phyloP scores from a whole-genome alignment of 2,888 invertebrate species.

The Euplagia quadripunctaria region DNA sequence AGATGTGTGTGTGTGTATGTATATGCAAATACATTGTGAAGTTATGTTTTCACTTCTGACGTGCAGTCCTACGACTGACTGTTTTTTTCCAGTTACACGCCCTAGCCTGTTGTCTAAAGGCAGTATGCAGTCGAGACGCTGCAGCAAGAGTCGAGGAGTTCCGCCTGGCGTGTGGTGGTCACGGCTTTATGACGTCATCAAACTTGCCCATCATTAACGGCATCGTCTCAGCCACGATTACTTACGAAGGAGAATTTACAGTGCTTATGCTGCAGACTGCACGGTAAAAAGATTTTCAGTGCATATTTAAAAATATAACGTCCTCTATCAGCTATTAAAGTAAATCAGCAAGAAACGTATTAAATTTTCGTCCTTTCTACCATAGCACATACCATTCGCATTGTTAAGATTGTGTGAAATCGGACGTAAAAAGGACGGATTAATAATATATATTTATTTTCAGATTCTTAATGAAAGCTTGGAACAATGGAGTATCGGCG shows the following conservation, averaged over 20 bases:
- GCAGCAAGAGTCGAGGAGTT: conserved; percentile 92
- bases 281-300: conserved; percentile 71
- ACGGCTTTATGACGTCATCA: conserved; percentile 95
- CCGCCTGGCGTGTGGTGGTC: conserved; percentile 96
- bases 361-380: too few species aligned
- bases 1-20: too few species aligned
- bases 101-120: conserved; percentile 96
- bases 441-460: conserved; percentile 19
- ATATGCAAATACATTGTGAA: too few species aligned
- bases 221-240: conserved; percentile 93
- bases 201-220: conserved; percentile 95
- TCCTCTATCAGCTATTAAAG: too few species aligned
- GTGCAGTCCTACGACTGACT: too few species aligned
- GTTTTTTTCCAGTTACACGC: conserved; percentile 91
- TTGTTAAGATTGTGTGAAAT: too few species aligned
- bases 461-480: conserved; percentile 93
- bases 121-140: conserved; percentile 92
- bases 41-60: too few species aligned
- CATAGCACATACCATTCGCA: too few species aligned
- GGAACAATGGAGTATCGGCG: conserved; percentile 88
- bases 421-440: too few species aligned
- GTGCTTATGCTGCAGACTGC: conserved; percentile 96
- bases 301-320: neutral
- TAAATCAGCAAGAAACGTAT: neutral
- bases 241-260: conserved; percentile 98